Conservation (phyloP, 2,888 invertebrate species). For the Synanthedon andrenaeformis region DNA sequence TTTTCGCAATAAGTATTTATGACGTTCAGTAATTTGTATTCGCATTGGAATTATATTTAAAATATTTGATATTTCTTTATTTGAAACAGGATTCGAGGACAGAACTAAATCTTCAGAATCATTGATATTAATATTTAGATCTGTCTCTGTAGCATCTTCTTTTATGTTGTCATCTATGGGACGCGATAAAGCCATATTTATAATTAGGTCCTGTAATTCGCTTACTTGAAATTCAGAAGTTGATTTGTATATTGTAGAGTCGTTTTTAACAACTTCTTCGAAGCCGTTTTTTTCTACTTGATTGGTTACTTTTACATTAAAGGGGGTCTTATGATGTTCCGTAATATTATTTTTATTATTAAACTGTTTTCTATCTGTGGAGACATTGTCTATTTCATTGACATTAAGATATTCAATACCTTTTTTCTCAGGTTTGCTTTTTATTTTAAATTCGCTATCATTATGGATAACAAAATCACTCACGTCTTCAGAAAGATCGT, state of each 20-base stretch:
- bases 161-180: slow-evolving; percentile 20
- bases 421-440: slow-evolving; percentile 17
- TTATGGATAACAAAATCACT: slow-evolving; percentile 29
- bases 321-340: background rate
- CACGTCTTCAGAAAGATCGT: slow-evolving; percentile 21
- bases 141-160: slow-evolving; percentile 4
- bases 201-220: slow-evolving; percentile 43
- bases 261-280: background rate
- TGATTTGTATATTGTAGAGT: background rate
- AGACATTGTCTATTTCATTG: background rate
- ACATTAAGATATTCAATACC: slow-evolving; percentile 4
- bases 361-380: background rate
- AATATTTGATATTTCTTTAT: slow-evolving; percentile 10
- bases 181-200: slow-evolving; percentile 45
- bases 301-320: too few species aligned
- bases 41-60: slow-evolving; percentile 34
- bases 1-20: slow-evolving; percentile 32
- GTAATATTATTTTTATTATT: background rate
- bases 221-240: slow-evolving; percentile 12
- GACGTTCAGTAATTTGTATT: slow-evolving; percentile 23
- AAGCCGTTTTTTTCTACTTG: too few species aligned
- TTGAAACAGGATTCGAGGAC: slow-evolving; percentile 3
- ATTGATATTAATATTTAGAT: slow-evolving; percentile 1
- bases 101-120: slow-evolving; percentile 1
- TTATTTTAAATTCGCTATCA: slow-evolving; percentile 34